These are phyloP conservation scores for Nibea albiflora DNA, from an alignment of 2,113 vertebrate genomes.

Conservation along the genomic window DNA sequence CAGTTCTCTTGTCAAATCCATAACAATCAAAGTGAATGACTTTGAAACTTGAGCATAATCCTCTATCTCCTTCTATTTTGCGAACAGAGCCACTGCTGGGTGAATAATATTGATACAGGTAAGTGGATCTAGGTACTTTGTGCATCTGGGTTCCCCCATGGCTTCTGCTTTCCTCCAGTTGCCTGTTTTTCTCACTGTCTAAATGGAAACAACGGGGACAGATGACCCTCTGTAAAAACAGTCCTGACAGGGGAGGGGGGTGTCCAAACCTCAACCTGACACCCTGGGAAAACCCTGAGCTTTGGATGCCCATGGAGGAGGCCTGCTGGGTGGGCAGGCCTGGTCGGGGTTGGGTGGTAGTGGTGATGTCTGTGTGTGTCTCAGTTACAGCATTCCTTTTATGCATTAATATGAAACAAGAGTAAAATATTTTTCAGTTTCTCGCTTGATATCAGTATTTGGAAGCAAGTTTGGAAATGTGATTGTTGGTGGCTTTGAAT, in stretches of 20 bases:
- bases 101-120: constrained; percentile 79
- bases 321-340: constrained; percentile 65
- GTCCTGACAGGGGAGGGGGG: constrained; percentile 66
- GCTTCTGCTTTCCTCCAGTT: constrained; percentile 55
- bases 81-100: constrained; percentile 41
- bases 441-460: too few relatives aligned
- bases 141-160: constrained; percentile 54
- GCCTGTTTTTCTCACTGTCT: constrained; percentile 63
- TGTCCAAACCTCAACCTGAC: constrained; percentile 74
- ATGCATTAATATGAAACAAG: too few relatives aligned
- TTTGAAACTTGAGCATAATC: constrained; percentile 42
- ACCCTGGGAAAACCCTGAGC: constrained; percentile 82
- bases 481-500: too few relatives aligned
- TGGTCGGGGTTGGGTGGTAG: constrained; percentile 15
- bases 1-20: constrained; percentile 30
- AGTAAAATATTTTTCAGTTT: too few relatives aligned
- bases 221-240: constrained; percentile 81
- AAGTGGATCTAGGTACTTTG: constrained; percentile 60
- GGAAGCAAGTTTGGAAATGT: too few relatives aligned
- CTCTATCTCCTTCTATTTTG: constrained; percentile 44
- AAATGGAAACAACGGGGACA: constrained; percentile 72
- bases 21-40: constrained; percentile 32
- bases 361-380: constrained; percentile 53
- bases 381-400: too few relatives aligned
- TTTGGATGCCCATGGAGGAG: constrained; percentile 52